Percentiles rank a stretch among this genome's conserved stretches.
phyloP scores from a whole-genome alignment of 2,113 vertebrate species.

The Urocitellus parryii region DNA sequence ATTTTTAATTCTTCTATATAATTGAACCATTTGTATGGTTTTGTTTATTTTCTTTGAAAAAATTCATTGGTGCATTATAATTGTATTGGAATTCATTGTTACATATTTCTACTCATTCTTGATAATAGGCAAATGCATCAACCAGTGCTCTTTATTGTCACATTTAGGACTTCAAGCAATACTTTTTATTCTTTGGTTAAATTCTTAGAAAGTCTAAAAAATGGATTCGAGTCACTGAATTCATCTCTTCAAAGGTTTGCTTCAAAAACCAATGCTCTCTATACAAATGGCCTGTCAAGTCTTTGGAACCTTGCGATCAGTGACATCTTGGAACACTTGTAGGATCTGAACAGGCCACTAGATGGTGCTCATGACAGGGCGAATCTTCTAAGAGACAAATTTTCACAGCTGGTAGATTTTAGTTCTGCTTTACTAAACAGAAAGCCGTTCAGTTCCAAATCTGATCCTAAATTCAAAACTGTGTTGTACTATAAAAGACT shows the following conservation, averaged over 20 bases:
- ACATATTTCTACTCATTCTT: background rate
- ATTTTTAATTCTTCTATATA: background rate
- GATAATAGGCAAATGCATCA: background rate
- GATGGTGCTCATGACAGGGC: slow-evolving; percentile 54
- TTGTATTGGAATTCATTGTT: too few relatives aligned
- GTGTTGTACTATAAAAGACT: background rate
- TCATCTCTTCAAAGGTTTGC: background rate
- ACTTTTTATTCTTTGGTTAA: background rate
- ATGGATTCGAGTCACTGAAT: background rate
- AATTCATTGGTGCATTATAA: too few relatives aligned
- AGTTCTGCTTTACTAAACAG: slow-evolving; percentile 59
- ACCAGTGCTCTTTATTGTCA: background rate
- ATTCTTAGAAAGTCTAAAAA: background rate
- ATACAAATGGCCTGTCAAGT: background rate
- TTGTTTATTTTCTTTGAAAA: too few relatives aligned
- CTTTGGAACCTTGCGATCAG: background rate
- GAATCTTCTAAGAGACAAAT: background rate
- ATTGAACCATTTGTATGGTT: too few relatives aligned
- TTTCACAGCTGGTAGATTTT: slow-evolving; percentile 54
- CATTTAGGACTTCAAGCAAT: background rate
- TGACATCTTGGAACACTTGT: background rate
- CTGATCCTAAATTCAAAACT: slow-evolving; percentile 59
- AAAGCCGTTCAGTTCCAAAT: slow-evolving; percentile 45
- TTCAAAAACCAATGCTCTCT: background rate
- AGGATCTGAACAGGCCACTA: background rate